phyloP scores from a whole-genome alignment of 2,113 vertebrate species.

The Bubo scandiacus region DNA sequence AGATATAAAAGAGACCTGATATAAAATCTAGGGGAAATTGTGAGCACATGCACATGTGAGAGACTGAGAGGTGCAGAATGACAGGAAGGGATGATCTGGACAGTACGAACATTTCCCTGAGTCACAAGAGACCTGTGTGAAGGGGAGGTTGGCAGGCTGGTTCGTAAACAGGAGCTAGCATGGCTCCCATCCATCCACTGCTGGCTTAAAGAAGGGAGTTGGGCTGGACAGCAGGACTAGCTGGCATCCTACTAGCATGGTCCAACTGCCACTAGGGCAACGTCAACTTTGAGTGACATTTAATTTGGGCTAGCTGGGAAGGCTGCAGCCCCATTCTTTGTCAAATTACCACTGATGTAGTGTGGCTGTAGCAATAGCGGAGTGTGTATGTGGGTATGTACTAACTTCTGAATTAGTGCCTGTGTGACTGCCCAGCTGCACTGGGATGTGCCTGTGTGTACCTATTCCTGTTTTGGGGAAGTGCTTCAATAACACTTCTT shows the following conservation, averaged over 20 bases:
- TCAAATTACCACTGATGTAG: not conserved
- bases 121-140: not conserved
- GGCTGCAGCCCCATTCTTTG: not conserved
- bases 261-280: not conserved
- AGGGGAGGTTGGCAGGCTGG: not conserved
- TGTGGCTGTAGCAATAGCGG: not conserved
- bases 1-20: not conserved
- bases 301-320: not conserved
- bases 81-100: not conserved
- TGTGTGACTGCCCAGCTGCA: accelerated
- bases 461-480: accelerated
- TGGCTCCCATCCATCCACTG: not conserved
- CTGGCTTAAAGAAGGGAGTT: not conserved
- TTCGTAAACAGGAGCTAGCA: not conserved
- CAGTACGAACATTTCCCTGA: not conserved
- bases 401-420: no score
- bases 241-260: not conserved
- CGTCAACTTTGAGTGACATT: accelerated
- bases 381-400: no score
- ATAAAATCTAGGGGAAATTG: not conserved
- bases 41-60: accelerated
- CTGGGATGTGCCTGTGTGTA: not conserved
- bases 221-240: not conserved
- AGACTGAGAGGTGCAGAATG: not conserved
- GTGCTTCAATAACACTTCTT: no score